Base-by-base conservation (phyloP, 2,888 invertebrate species). In the Drepanosiphum platanoidis region DNA sequence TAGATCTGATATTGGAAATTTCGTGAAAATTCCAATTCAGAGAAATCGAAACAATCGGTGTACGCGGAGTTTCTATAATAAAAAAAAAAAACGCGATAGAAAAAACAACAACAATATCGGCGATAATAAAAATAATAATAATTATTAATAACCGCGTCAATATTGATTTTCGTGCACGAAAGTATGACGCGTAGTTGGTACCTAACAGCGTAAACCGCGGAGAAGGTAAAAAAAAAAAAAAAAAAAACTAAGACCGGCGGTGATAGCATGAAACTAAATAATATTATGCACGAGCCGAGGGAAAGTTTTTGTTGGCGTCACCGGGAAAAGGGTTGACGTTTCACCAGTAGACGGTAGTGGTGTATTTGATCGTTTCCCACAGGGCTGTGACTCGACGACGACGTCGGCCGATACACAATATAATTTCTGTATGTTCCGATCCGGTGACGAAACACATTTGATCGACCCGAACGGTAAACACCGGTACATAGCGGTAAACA, bases 391-490 rank as follows among this genome's bases (percentile, higher is more conserved):
- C n/a, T 75, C n/a, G n/a, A 52, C 8, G 3, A 8, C 11, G 74
- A 3, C 39, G 13, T 36, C 30, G 7, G 32, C 34, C 71, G 39
- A 58, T 30, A 58, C 30, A 5, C n/a, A n/a, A n/a, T 32, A 39
- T 46, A 30, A n/a, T 64, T 66, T 30, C 22, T 46, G 66, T 42
- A 66, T 83, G 75, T 75, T 83, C 83, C 75, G 66, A 64, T 66
- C 11, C 66, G 64, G 42, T 75, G 74, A 74, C 68, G 46, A 77
- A 84, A 84, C 75, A 68, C 68, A 75, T 84, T 84, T 75, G 84
- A 84, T 84, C 64, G 75, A 84, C 84, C 75, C 84, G 52, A 84
- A 84, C 84, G 84, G 75, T 75, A 83, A 74, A 83, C 82, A 83
- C 72, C 82, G 72, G 82, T 46, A 83, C 82, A 66, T 83, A 83